These are phyloP conservation scores for Antedon bifida DNA, from an alignment of 35 echinoderm and acorn worm genomes.

Conservation along the genomic window DNA sequence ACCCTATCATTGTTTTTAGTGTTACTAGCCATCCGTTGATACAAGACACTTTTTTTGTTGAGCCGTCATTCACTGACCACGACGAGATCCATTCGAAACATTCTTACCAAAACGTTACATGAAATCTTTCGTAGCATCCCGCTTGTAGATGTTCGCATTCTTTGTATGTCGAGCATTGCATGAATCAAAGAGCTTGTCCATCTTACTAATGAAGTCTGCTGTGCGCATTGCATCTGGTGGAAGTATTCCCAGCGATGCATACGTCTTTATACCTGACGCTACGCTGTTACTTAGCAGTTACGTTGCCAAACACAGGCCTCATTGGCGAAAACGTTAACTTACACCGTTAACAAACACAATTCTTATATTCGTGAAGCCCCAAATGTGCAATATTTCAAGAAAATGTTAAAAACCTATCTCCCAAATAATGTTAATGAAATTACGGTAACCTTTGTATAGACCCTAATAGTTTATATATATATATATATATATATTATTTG, in stretches of 20 bases:
- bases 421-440: no score
- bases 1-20: not conserved
- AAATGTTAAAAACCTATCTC: no score
- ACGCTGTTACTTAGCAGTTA: conserved; percentile 16
- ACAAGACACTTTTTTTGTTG: conserved; percentile 1
- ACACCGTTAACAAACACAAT: no score
- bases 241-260: conserved; percentile 3
- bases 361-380: no score
- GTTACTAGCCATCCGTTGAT: conserved; percentile 19
- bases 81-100: not conserved
- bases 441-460: no score
- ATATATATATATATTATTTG: no score
- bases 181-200: conserved; percentile 39
- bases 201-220: conserved; percentile 15
- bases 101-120: conserved; percentile 16
- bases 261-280: conserved; percentile 16
- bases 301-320: conserved; percentile 22
- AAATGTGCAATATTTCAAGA: no score
- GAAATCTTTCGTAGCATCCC: not conserved
- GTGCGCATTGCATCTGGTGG: conserved; percentile 14
- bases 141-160: not conserved
- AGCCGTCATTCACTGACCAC: not conserved
- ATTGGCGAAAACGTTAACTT: not conserved
- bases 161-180: not conserved
- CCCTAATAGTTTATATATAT: no score